A percentile compares a stretch with the other conserved stretches of the same genome.
phyloP scores from a whole-genome alignment of 2,113 vertebrate genomes.

The Grammomys surdaster region DNA sequence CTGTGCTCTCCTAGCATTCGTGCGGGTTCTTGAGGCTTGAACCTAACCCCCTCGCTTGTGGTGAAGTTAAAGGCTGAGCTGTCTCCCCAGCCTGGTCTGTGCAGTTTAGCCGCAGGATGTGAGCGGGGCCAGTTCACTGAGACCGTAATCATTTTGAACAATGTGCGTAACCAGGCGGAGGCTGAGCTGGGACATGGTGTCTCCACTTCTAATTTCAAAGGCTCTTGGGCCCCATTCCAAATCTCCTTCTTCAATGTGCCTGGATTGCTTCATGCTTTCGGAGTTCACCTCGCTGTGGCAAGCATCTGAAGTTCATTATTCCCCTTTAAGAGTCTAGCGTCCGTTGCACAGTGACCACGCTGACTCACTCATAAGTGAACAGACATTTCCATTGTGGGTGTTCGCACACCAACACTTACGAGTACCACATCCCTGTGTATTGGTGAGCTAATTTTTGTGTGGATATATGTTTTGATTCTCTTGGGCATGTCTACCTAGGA shows the following conservation, averaged over 20 bases:
- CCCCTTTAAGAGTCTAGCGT: rapidly evolving
- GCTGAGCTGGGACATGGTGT: not conserved
- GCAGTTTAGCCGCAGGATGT: not conserved
- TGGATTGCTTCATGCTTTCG: not conserved
- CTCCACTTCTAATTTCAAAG: not conserved
- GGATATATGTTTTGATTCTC: not conserved
- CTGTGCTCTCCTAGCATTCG: too few relatives aligned
- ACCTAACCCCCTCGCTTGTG: not conserved
- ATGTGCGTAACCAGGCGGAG: not conserved
- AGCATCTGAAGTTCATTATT: not conserved
- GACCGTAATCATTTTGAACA: not conserved
- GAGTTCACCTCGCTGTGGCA: too few relatives aligned
- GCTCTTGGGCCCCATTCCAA: too few relatives aligned
- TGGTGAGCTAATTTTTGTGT: not conserved
- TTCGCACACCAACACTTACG: not conserved
- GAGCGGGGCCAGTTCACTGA: not conserved
- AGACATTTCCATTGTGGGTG: not conserved
- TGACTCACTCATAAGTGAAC: not conserved
- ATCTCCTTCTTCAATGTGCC: not conserved
- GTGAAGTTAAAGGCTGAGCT: not conserved
- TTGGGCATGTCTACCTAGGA: not conserved
- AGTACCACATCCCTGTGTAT: not conserved
- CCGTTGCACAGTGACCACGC: rapidly evolving
- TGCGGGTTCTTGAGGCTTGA: not conserved
- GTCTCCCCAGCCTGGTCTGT: not conserved